Evolutionary conservation across 2,797 vertebrate species (phyloP), one percentile per base, ranked within the genome.

Genomic region (Ciconia nigra): DNA sequence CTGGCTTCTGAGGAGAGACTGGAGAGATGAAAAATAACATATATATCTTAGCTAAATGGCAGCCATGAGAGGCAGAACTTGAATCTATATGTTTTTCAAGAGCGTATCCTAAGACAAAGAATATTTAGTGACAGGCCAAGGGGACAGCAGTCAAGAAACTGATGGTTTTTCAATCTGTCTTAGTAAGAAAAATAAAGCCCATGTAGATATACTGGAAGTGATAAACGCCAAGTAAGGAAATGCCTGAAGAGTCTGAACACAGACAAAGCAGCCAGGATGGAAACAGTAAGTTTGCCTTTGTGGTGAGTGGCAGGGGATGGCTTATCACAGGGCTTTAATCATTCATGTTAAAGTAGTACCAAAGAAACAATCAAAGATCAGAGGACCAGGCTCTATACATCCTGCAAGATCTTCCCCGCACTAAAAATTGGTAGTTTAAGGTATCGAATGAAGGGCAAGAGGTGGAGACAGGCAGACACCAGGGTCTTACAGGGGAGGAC

Each of bases 91-190:
- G 52, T 54, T 94, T 94, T 96, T 83, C 55, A 80, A 82, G 63
- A 94, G 67, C 33, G 2, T 54, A 70, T 33, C 66, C 55, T 57
- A 54, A 83, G 74, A 92, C 76, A 42, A 87, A 72, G 89, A 59
- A 63, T 92, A 94, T 83, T 92, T 89, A 92, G 78, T 89, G 88
- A 67, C 78, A 93, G 63, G 52, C 80, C 67, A 92, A 84, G 61
- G 74, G 73, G 81, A 89, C 41, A 73, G 74, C 71, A 94, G 67
- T 80, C 55, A 73, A 83, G 78, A 71, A 73, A 87, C 15, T 29
- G 71, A 89, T 80, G 41, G 2, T 21, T 94, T 95, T 95, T 95
- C 87, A 73, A 0, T 77, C 87, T 91, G 57, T 62, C 57, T 82
- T 26, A 25, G 47, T 39, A 67, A 83, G 93, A 85, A 87, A 73